phyloP scores from a whole-genome alignment of 1,140 invertebrate species.

The Anastrepha ludens region DNA sequence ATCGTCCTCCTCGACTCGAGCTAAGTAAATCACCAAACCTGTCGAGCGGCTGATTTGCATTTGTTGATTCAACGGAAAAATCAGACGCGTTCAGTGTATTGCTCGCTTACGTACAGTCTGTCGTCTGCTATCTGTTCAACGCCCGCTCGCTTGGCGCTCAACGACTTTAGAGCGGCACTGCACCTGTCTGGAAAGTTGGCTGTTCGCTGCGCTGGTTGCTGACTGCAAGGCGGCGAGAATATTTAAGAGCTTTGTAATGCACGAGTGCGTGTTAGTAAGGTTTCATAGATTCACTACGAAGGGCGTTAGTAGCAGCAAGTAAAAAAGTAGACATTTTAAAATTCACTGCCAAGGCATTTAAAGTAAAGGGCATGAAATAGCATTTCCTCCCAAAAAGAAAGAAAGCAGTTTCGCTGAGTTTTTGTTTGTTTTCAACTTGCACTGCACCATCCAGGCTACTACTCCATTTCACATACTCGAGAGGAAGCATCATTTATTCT shows the following conservation, averaged over 20 bases:
- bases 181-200: not conserved
- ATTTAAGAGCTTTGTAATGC: slow-evolving; percentile 49
- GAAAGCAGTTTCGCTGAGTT: no score
- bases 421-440: not conserved
- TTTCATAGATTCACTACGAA: not conserved
- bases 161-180: slow-evolving; percentile 15
- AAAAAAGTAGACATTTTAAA: not conserved
- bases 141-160: not conserved
- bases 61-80: slow-evolving; percentile 2
- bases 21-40: not conserved
- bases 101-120: slow-evolving; percentile 37
- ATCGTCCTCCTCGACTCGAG: not conserved
- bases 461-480: no score
- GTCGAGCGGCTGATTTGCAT: slow-evolving; percentile 38
- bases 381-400: no score
- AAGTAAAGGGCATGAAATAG: not conserved
- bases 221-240: not conserved
- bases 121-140: not conserved
- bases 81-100: not conserved
- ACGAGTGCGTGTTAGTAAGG: slow-evolving; percentile 40
- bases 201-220: not conserved
- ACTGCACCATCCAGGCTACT: not conserved
- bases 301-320: not conserved
- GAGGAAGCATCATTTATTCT: not conserved
- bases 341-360: not conserved